Evolutionary conservation across 2,888 invertebrate species (phyloP), one percentile per base, ranked within the genome.

Genomic region (Drosophila diplacantha): DNA sequence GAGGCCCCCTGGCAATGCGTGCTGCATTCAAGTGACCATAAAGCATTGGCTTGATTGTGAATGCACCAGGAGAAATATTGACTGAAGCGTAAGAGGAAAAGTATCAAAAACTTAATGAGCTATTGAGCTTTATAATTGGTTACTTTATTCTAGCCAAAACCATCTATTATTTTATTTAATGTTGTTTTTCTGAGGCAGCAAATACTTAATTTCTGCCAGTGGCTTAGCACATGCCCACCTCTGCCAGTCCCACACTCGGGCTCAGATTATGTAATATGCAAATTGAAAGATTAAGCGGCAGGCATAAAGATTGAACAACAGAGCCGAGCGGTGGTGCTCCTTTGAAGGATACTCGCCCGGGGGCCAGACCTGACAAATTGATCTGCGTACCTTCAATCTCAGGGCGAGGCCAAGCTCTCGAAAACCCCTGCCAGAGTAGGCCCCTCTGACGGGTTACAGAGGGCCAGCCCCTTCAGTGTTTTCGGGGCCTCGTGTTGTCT

Each of bases 251-350:
- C 61, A 2, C 69, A 69, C 43, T 56, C 59, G 51, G 46, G 62
- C 69, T 7, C 24, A 24, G 65, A 77, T 77, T 77, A 75, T 75
- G 75, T 77, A 74, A 75, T 74, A 74, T 74, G 72, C 72, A 75
- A 79, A 76, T 79, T 63, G 74, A 61, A 64, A 67, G 61, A 70
- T 66, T 69, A 56, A 61, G 55, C 55, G 43, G 38, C 31, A 55
- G 65, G 57, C 67, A 66, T 35, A 57, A 66, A 58, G 58, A 66
- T 38, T 26, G 35, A 35, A 37, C 32, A 24, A 29, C 37, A 20
- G 26, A 26, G 35, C 26, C 18, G 8, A 16, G n/a, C 24, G 8
- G 37, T 14, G n/a, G 31, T 31, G 63, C 62, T 39, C 63, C 52
- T 43, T 43, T 43, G 52, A 61, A 51, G 51, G 62, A 62, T 61